phyloP scores from a whole-genome alignment of 2,113 vertebrate species.

The Probosciger aterrimus region DNA sequence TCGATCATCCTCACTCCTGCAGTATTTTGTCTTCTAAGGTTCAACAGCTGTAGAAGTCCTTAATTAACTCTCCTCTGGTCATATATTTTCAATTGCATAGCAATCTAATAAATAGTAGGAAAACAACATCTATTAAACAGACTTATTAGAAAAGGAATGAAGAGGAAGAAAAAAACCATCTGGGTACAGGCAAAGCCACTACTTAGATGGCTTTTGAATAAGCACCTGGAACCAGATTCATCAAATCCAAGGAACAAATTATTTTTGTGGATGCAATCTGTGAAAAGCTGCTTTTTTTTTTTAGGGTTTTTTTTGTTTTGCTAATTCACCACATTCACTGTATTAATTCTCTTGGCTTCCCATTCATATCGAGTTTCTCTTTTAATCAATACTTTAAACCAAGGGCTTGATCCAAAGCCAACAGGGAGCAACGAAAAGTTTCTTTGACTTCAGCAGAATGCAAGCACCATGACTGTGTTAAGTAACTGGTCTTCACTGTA shows the following conservation, averaged over 20 bases:
- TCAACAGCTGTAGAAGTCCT: background rate
- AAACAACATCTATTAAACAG: background rate
- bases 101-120: background rate
- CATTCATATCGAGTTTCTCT: constrained; percentile 30
- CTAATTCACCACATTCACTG: background rate
- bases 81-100: background rate
- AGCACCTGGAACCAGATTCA: background rate
- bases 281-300: background rate
- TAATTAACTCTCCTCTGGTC: background rate
- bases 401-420: constrained; percentile 37
- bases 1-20: background rate
- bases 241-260: constrained; percentile 29
- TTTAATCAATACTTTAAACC: constrained; percentile 53
- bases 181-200: background rate
- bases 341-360: constrained; percentile 30
- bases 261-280: background rate
- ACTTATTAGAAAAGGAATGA: background rate
- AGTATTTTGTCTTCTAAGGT: background rate
- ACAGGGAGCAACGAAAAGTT: constrained; percentile 15
- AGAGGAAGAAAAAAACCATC: background rate
- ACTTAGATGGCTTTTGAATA: background rate
- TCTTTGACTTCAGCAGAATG: background rate
- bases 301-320: background rate
- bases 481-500: background rate
- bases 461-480: background rate